A percentile compares a stretch with the other conserved stretches of the same genome.
Evolutionary conservation across 2,113 vertebrate species (phyloP).

Genomic region (Alligator sinensis): DNA sequence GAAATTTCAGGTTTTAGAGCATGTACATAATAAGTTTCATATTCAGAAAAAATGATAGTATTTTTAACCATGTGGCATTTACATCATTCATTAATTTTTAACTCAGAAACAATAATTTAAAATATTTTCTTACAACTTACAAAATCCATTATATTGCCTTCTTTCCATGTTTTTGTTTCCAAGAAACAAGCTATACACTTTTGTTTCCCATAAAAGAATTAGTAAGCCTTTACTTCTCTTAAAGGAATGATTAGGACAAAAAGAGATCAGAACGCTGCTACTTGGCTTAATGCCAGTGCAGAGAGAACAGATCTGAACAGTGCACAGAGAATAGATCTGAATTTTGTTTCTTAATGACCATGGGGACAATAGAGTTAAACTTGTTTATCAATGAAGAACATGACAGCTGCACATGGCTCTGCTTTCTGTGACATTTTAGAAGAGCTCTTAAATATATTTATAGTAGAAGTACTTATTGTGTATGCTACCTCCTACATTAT

Average conservation of each 20-base stretch:
- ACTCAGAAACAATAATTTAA: not conserved
- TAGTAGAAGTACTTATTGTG: not conserved
- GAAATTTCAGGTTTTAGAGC: not conserved
- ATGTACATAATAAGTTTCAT: not conserved
- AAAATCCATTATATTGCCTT: not conserved
- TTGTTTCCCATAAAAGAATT: not conserved
- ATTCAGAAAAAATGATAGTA: not conserved
- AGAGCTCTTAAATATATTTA: not conserved
- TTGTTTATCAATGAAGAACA: conserved; percentile 18
- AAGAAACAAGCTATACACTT: not conserved
- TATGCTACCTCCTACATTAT: not conserved
- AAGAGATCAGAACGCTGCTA: not conserved
- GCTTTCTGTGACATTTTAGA: conserved; percentile 34
- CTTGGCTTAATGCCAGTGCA: not conserved
- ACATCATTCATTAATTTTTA: not conserved
- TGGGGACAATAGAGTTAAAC: conserved; percentile 31
- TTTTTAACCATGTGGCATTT: not conserved
- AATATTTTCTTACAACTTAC: not conserved
- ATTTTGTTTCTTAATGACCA: not conserved
- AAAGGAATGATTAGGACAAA: not conserved
- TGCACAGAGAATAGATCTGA: conserved; percentile 31
- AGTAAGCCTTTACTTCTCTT: not conserved
- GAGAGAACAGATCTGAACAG: conserved; percentile 34
- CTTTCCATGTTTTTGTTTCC: not conserved
- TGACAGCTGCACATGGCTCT: conserved; percentile 27